Base-by-base conservation (phyloP, 2,888 invertebrate species). In the Drosophila quinaria region DNA sequence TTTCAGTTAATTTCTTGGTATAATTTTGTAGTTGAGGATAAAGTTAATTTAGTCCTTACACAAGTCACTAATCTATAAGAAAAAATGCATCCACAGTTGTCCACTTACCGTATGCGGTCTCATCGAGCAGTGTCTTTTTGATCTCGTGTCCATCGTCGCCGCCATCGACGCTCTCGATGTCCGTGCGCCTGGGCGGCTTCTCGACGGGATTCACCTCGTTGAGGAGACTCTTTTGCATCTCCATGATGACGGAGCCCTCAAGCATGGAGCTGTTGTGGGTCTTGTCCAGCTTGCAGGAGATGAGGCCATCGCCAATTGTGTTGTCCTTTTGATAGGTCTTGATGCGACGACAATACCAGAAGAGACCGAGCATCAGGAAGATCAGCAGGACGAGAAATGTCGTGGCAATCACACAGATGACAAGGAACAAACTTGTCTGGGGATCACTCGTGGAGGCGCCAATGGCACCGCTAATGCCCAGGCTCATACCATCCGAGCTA, bases 201-300 rank as follows among this genome's bases (percentile, higher is more conserved):
- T 96, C 96, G 17, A 97, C 96, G 0, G 97, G 97, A 93, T 97
- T 97, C 31, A 97, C 96, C 56, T 97, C 96, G 3, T 96, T 96
- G 74, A 97, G 95, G 52, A 97, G 93, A 74, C 96, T 96, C 92
- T 97, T 97, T 91, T 97, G 97, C 94, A 97, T 96, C 90, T 97
- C 97, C 65, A 96, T 95, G 54, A 96, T 95, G 2, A 96, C 96
- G 1, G 96, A 96, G 1, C 96, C 95, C 90, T 96, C 96, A 67
- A 96, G 94, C 82, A 96, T 94, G 11, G 96, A 95, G 76, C 96
- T 95, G 71, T 95, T 95, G 29, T 95, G 94, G 0, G 95, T 94
- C 55, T 94, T 94, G 47, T 94, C 95, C 78, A 92, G 74, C 76
- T 93, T 93, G 17, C 91, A 90, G 31, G 92, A 87, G 59, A 92